Base-by-base conservation (phyloP, 2,797 vertebrate species). In the Anolis apletophallus region DNA sequence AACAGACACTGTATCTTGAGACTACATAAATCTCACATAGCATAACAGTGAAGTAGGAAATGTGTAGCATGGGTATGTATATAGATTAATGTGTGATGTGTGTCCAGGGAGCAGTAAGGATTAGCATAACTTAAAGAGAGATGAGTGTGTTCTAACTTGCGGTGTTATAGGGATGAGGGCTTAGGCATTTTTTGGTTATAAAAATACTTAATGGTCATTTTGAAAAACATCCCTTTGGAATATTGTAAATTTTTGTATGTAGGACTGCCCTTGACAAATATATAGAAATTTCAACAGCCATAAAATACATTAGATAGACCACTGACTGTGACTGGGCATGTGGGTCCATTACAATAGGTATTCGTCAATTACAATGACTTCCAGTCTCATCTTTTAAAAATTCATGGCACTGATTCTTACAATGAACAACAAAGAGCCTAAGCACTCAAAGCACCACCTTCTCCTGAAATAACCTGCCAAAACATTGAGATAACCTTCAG, bases 21-120 rank as follows among this genome's bases (percentile, higher is more conserved):
- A 81, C 71, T 57, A 61, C n/a, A 55, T 86, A 79, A 83, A 79
- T 86, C 73, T 85, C 73, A 67, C 52, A n/a, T 9, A n/a, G 12
- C 46, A 73, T 52, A 85, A 78, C 68, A 78, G 19, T 34, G 68
- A 72, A 86, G 69, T 16, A 78, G 67, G 73, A 83, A 88, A 74
- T 57, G 75, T 34, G 80, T 84, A 84, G 46, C 3, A 3, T 50
- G 34, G 71, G 26, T 36, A 75, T 69, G 52, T 57, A 76, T 50
- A 55, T 69, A 80, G 36, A 80, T 57, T 80, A 61, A 81, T 82
- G 36, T 61, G 68, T 72, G 21, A 85, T 85, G 69, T 74, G 80
- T 21, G 57, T 79, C 72, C 26, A 32, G 75, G n/a, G 74, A 72
- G 55, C 34, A 55, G 50, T 84, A 84, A 64, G 50, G 81, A 84